Conservation (phyloP, 2,888 invertebrate species). For the Polylopha cassiicola region DNA sequence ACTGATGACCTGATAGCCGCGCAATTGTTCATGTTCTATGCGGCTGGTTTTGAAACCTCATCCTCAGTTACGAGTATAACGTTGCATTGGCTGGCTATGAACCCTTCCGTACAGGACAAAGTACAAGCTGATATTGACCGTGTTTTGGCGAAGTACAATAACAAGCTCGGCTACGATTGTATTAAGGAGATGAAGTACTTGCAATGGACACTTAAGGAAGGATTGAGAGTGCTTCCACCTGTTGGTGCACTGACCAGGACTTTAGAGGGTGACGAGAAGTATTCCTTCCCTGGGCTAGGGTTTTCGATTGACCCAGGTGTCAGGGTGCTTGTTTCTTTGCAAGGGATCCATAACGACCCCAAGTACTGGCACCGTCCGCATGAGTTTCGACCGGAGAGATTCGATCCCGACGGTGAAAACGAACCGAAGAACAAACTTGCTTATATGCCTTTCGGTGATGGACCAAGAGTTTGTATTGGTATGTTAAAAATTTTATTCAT, state of each 20-base stretch:
- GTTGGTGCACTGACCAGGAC: slow-evolving; percentile 43
- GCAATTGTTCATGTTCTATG: slow-evolving; percentile 55
- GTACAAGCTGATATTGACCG: slow-evolving; percentile 54
- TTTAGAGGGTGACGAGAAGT: slow-evolving; percentile 39
- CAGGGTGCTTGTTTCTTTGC: slow-evolving; percentile 11
- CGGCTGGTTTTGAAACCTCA: slow-evolving; percentile 68
- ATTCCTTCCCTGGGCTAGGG: slow-evolving; percentile 30
- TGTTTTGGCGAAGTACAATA: slow-evolving; percentile 42
- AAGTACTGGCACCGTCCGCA: slow-evolving; percentile 31
- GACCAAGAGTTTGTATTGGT: slow-evolving; percentile 21
- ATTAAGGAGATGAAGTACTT: slow-evolving; percentile 45
- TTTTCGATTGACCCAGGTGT: slow-evolving; percentile 19
- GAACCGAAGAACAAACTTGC: slow-evolving; percentile 12
- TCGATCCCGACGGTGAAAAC: slow-evolving; percentile 24
- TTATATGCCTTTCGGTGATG: slow-evolving; percentile 22
- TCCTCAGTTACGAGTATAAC: slow-evolving; percentile 57
- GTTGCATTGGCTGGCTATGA: slow-evolving; percentile 53
- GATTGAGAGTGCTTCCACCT: slow-evolving; percentile 49
- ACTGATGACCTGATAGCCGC: slow-evolving; percentile 40
- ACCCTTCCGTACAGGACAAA: slow-evolving; percentile 52
- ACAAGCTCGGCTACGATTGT: slow-evolving; percentile 51
- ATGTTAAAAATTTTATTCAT: slow-evolving; percentile 2
- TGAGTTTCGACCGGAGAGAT: slow-evolving; percentile 32
- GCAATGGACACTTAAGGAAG: slow-evolving; percentile 48
- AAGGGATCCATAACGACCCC: slow-evolving; percentile 21